These are phyloP conservation scores for Chironomus tentans DNA, from an alignment of 2,888 invertebrate species.

Conservation along the genomic window DNA sequence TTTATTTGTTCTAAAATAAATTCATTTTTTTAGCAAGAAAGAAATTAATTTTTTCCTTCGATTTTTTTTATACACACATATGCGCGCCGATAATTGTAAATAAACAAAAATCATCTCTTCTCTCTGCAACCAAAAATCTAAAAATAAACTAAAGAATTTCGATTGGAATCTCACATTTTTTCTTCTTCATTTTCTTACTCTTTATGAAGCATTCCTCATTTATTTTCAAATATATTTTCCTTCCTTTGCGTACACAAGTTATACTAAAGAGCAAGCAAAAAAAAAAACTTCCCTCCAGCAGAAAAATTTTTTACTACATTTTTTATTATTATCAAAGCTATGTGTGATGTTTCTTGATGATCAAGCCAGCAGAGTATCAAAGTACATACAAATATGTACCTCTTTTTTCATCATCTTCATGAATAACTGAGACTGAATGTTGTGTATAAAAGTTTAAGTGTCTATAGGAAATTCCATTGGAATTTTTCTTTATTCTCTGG, in stretches of 20 bases:
- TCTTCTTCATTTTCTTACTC: conserved; percentile 1
- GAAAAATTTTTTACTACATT: not conserved
- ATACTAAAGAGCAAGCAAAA: not conserved
- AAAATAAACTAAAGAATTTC: conserved; percentile 23
- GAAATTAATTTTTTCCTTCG: not conserved
- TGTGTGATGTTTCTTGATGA: too few species aligned
- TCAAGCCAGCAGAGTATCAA: too few species aligned
- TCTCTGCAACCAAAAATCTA: conserved; percentile 25
- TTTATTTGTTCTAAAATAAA: not conserved
- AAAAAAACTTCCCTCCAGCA: conserved; percentile 14
- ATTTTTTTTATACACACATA: not conserved
- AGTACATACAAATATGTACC: not conserved
- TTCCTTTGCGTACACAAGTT: not conserved
- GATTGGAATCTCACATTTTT: conserved; percentile 17
- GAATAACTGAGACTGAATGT: not conserved
- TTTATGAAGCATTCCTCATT: conserved; percentile 6
- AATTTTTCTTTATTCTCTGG: not conserved
- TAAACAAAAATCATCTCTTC: conserved; percentile 11
- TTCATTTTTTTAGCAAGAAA: not conserved
- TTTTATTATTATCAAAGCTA: not conserved
- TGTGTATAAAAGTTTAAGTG: not conserved
- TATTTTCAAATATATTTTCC: not conserved
- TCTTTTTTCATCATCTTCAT: not conserved
- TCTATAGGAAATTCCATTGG: conserved; percentile 3
- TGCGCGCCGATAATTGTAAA: conserved; percentile 8